phyloP scores from a whole-genome alignment of 2,113 vertebrate genomes.

The Bufo bufo region DNA sequence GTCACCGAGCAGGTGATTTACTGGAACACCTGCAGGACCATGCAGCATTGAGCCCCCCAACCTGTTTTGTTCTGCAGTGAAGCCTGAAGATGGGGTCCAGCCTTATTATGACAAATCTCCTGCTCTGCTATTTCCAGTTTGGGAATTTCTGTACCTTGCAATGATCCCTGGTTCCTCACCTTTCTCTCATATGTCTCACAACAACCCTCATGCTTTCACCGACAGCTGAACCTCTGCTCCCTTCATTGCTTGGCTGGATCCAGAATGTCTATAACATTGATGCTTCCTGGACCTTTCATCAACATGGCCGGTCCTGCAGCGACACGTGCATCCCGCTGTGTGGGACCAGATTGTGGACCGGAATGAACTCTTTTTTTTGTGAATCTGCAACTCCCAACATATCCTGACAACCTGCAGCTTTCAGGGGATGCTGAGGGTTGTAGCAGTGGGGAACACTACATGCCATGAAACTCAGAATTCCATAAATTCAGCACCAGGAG shows the following conservation, averaged over 20 bases:
- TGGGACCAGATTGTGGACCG: not conserved
- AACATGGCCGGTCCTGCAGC: not conserved
- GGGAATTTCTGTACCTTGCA: slow-evolving; percentile 3
- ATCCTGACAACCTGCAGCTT: too few relatives aligned
- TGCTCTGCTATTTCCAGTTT: not conserved
- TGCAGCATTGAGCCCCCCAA: not conserved
- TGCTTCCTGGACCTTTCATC: not conserved
- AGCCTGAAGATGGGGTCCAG: not conserved
- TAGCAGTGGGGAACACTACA: too few relatives aligned
- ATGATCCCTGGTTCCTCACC: slow-evolving; percentile 29
- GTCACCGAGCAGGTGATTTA: not conserved
- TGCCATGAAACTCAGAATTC: too few relatives aligned
- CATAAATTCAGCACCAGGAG: too few relatives aligned
- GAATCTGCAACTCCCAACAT: too few relatives aligned
- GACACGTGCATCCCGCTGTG: not conserved
- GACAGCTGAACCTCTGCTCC: not conserved
- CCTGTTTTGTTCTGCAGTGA: slow-evolving; percentile 18
- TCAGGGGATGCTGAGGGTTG: too few relatives aligned
- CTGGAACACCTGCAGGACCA: slow-evolving; percentile 7
- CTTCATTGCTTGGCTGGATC: not conserved
- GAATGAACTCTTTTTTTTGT: too few relatives aligned
- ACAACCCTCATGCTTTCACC: slow-evolving; percentile 10
- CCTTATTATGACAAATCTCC: slow-evolving; percentile 1
- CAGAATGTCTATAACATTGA: not conserved
- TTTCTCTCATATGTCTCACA: not conserved